These are phyloP conservation scores for Ibidorhyncha struthersii DNA, from an alignment of 2,113 vertebrate species.

Conservation along the genomic window DNA sequence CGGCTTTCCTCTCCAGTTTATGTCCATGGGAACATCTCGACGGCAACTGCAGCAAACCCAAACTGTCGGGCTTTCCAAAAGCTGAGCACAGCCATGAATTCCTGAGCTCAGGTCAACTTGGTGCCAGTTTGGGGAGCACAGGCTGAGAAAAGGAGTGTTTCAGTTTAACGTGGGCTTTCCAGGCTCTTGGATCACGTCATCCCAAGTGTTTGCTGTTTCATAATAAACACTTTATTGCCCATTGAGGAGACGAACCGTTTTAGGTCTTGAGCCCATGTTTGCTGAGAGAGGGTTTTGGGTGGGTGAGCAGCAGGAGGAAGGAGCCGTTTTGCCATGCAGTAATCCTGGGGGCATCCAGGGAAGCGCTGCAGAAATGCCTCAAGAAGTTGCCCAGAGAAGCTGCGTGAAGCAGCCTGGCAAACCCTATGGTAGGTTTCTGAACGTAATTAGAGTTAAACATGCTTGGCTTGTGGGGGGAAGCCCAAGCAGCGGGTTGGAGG, in stretches of 20 bases:
- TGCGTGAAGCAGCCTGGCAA: not conserved
- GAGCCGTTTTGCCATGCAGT: not conserved
- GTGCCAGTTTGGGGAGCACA: not conserved
- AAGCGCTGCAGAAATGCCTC: not conserved
- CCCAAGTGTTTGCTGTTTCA: not conserved
- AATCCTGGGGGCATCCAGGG: not conserved
- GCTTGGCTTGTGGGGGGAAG: no score
- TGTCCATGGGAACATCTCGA: accelerated
- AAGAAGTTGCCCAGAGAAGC: not conserved
- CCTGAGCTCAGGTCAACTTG: not conserved
- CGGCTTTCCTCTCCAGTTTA: not conserved
- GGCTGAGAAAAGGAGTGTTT: not conserved
- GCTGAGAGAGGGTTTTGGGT: not conserved
- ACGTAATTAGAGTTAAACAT: accelerated
- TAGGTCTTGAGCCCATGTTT: not conserved
- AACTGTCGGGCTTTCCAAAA: accelerated
- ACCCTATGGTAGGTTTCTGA: not conserved
- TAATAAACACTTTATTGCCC: not conserved
- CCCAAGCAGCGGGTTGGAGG: not conserved
- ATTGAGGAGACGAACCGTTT: not conserved
- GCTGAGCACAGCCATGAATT: not conserved
- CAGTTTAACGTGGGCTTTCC: accelerated
- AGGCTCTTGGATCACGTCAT: not conserved
- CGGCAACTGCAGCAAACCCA: not conserved
- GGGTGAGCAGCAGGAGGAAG: not conserved